Base-by-base conservation (phyloP, 35 echinoderm and acorn worm genomes). In the Lytechinus pictus region DNA sequence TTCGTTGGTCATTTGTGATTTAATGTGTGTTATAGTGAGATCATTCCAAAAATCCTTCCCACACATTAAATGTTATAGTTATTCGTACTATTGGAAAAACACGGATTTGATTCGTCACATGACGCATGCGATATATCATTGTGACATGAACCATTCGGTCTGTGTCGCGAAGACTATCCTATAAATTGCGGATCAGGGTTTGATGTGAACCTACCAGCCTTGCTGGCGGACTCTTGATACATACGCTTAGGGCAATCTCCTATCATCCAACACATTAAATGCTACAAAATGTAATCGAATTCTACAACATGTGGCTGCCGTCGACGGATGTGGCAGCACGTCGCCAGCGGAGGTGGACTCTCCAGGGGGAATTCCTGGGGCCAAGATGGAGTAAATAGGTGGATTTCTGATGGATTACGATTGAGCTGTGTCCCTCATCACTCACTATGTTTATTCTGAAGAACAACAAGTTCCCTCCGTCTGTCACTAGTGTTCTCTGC, bases 321-420 rank as follows among this genome's bases (percentile, higher is more conserved):
- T 19, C 14, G 61, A 71, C 61, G 61, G 16, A 71, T 71, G 51
- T 89, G 87, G 28, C 12, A 89, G 87, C 87, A 89, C 52, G 87
- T 53, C 28, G 28, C 28, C 87, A 89, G 52, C 87, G 28, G 87
- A 89, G 52, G 87, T 53, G 27, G 28, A 89, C 87, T 89, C 87
- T 89, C 87, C 28, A 52, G 87, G 87, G 87, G 87, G 87, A 89
- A 89, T 89, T 89, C 87, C 52, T 89, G 13, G 28, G 87, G 87
- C 27, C 87, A 53, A 89, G 87, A 71, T 89, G 28, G 87, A 33
- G 87, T 89, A 89, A 89, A 89, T 89, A 89, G 87, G 87, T 33
- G 87, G 87, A 89, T 89, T 89, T 89, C 87, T 89, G 87, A 53
- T 29, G 87, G 87, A 89, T 89, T 89, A 89, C 87, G 28, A 89